Percentiles rank a stretch among this genome's conserved stretches.
Evolutionary conservation across 2,797 vertebrate genomes (phyloP).

Genomic region (Rhyacichthys aspro): DNA sequence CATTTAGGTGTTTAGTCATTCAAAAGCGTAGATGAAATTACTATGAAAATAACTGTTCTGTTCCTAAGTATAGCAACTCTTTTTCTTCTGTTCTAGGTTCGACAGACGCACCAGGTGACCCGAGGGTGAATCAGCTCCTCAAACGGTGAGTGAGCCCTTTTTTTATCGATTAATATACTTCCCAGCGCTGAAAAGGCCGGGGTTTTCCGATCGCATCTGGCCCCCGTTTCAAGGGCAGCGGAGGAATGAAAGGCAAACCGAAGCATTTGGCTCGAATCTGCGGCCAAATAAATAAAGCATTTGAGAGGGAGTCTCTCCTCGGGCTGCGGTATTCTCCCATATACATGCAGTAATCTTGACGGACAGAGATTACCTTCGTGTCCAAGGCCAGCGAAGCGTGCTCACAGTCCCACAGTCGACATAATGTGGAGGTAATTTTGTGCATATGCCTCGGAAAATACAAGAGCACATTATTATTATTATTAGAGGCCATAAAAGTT

Average conservation of each 20-base stretch:
- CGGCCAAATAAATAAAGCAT: conserved; percentile 62
- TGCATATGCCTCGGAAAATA: conserved; percentile 14
- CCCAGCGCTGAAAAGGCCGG: conserved; percentile 41
- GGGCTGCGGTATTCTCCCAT: conserved; percentile 38
- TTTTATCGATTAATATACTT: conserved; percentile 50
- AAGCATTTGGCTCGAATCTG: conserved; percentile 41
- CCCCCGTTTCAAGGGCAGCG: conserved; percentile 55
- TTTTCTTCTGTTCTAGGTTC: not conserved
- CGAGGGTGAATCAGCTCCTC: conserved; percentile 57
- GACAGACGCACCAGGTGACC: conserved; percentile 34
- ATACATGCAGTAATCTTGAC: conserved; percentile 40
- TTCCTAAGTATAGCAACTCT: not conserved
- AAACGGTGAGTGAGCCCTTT: conserved; percentile 21
- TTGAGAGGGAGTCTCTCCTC: conserved; percentile 30
- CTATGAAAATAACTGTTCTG: no score
- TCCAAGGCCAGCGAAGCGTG: conserved; percentile 41
- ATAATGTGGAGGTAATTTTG: conserved; percentile 20
- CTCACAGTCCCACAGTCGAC: conserved; percentile 12
- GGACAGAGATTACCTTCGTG: conserved; percentile 31
- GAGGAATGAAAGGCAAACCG: conserved; percentile 47
- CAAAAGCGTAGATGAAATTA: no score
- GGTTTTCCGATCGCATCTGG: conserved; percentile 57
- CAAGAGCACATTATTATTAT: not conserved
- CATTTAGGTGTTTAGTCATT: no score
- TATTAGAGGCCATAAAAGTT: conserved; percentile 1